Base-by-base conservation (phyloP, 2,113 vertebrate species). In the Chaetodon trifascialis region DNA sequence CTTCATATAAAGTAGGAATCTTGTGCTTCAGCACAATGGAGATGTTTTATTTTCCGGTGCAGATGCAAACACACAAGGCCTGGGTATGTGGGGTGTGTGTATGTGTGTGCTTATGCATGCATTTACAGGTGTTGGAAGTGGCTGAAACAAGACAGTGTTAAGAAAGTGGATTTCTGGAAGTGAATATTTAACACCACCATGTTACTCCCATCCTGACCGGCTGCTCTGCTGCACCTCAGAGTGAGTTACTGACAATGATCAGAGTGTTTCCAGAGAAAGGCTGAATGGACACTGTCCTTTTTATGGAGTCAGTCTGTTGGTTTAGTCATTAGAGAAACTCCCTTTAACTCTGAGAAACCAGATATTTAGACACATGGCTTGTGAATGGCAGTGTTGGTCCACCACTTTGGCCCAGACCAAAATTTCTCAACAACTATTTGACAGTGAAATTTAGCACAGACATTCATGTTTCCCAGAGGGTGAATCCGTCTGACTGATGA, bases 21-120 rank as follows among this genome's bases (percentile, higher is more conserved):
- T 83, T 60, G 42, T 76, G 54, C 54, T 60, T 86, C 87, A 91
- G 86, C 87, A 92, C 88, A 91, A 90, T 70, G 64, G 72, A 69
- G 75, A 86, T 76, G 86, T 91, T 89, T 90, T 85, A 84, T 86
- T 88, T 89, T 89, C 79, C 76, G 51, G 73, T 80, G 67, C 77
- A 79, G 83, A 80, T 75, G 72, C 73, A 80, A 38, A 84, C 70
- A 44, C 60, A 47, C 44, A 25, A 47, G 17, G 2, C 12, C 0
- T 42, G 44, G 23, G 44, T 56, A 4, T 63, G 46, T 81, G 63
- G 49, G 2, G 19, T 19, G 5, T 62, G 69, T 54, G 34, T 79
- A 40, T 5, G 72, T 73, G 77, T 30, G 63, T 49, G 58, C 42
- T 51, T 25, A 8, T 66, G 46, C 60, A 56, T 71, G 21, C 47